Evolutionary conservation across 2,113 vertebrate genomes (phyloP).

Genomic region (Phaethornis superciliosus): DNA sequence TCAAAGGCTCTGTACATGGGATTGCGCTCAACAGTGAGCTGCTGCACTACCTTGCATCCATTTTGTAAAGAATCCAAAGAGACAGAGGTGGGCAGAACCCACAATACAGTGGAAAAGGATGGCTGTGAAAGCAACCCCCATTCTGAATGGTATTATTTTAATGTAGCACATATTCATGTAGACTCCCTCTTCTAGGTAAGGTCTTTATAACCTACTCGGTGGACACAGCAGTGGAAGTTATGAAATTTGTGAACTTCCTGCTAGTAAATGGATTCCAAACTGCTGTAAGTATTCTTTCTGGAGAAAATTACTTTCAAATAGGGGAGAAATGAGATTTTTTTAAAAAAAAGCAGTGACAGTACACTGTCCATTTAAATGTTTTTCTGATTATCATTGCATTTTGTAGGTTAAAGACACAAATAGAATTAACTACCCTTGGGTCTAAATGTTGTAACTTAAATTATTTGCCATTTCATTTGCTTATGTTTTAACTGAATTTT

Average conservation of each 20-base stretch:
- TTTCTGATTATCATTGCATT: neutral
- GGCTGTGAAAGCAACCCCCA: neutral
- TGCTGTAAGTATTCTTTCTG: slow-evolving; percentile 76
- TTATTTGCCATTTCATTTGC: neutral
- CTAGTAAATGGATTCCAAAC: slow-evolving; percentile 82
- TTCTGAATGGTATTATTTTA: neutral
- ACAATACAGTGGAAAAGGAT: fast-evolving
- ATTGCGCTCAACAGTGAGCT: neutral
- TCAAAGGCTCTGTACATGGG: neutral
- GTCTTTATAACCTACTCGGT: slow-evolving; percentile 85
- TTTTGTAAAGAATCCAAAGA: neutral
- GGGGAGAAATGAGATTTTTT: neutral
- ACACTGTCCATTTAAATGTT: neutral
- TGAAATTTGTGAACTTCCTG: slow-evolving; percentile 83
- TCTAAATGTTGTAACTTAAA: neutral
- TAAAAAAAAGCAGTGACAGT: neutral
- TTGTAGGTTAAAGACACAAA: neutral
- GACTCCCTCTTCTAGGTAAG: slow-evolving; percentile 75
- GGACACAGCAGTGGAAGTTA: slow-evolving; percentile 78
- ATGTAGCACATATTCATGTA: neutral
- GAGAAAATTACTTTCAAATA: neutral
- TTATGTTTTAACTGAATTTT: neutral
- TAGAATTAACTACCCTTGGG: neutral
- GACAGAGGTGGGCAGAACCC: neutral
- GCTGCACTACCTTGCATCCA: fast-evolving